A percentile compares a stretch with the other conserved stretches of the same genome.
These are phyloP conservation scores for Aphodius granarius DNA, from an alignment of 2,888 invertebrate species.

Conservation along the genomic window DNA sequence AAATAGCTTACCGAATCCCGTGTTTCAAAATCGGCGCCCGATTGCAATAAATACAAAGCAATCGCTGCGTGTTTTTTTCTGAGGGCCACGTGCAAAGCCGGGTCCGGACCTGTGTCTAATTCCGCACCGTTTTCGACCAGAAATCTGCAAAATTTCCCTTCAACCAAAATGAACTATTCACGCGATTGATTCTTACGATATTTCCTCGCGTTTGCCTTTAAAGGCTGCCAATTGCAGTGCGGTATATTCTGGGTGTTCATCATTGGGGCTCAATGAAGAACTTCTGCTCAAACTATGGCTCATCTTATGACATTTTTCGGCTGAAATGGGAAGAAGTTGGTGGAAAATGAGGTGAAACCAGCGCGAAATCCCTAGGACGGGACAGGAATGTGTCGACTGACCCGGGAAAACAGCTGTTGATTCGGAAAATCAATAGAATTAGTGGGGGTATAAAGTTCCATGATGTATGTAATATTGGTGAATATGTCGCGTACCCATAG, in stretches of 20 bases:
- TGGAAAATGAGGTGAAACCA: neutral
- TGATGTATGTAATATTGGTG: neutral
- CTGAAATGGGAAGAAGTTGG: neutral
- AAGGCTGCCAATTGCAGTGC: slow-evolving; percentile 48
- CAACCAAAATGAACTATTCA: neutral
- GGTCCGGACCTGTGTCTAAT: slow-evolving; percentile 51
- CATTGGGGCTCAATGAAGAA: slow-evolving; percentile 44
- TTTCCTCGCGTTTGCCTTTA: slow-evolving; percentile 47
- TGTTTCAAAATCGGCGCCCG: slow-evolving; percentile 62
- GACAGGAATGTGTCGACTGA: neutral
- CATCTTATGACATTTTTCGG: neutral
- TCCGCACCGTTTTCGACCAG: slow-evolving; percentile 50
- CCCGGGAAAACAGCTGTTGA: slow-evolving; percentile 24
- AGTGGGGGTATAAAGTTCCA: slow-evolving; percentile 12
- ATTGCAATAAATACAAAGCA: slow-evolving; percentile 62
- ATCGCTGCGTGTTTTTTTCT: slow-evolving; percentile 59
- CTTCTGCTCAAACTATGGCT: slow-evolving; percentile 34
- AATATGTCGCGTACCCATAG: neutral
- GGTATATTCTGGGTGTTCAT: slow-evolving; percentile 44
- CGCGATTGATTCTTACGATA: slow-evolving; percentile 37
- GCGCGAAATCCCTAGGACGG: neutral
- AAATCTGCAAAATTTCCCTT: slow-evolving; percentile 40
- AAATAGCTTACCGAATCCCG: slow-evolving; percentile 54
- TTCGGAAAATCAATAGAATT: slow-evolving; percentile 25
- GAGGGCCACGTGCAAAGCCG: slow-evolving; percentile 65